Evolutionary conservation across 1,140 invertebrate species (phyloP).

Genomic region (Drosophila arawakana): DNA sequence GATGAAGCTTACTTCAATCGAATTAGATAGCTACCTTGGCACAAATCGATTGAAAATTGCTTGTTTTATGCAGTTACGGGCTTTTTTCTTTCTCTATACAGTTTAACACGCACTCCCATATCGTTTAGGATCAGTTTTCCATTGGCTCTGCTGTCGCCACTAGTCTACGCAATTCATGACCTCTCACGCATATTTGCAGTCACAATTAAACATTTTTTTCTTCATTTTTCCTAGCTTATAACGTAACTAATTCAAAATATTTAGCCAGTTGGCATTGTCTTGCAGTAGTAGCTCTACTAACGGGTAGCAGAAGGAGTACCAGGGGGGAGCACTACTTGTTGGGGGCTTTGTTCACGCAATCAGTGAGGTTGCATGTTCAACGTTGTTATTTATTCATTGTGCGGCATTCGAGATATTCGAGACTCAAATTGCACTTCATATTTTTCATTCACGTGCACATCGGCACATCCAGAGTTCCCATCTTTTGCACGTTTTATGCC

Average conservation of each 20-base stretch:
- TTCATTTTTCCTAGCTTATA: slow-evolving; percentile 21
- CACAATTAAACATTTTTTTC: slow-evolving; percentile 28
- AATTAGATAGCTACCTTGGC: too few species aligned
- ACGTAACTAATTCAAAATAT: slow-evolving; percentile 56
- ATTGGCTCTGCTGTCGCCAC: background rate
- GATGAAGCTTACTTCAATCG: too few species aligned
- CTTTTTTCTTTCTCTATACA: too few species aligned
- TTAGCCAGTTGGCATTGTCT: slow-evolving; percentile 63
- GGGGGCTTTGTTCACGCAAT: slow-evolving; percentile 68
- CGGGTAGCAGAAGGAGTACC: slow-evolving; percentile 1
- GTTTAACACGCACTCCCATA: too few species aligned
- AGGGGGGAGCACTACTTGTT: slow-evolving; percentile 5
- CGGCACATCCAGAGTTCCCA: slow-evolving; percentile 63
- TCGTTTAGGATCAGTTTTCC: too few species aligned
- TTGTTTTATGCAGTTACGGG: too few species aligned
- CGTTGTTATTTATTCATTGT: slow-evolving; percentile 74
- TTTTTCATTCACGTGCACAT: slow-evolving; percentile 51
- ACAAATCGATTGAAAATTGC: too few species aligned
- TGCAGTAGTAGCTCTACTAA: background rate
- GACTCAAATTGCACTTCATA: slow-evolving; percentile 68
- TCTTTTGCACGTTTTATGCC: slow-evolving; percentile 53
- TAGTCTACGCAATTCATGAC: slow-evolving; percentile 22
- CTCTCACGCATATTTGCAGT: slow-evolving; percentile 48
- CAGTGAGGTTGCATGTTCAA: slow-evolving; percentile 67
- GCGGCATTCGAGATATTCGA: slow-evolving; percentile 66